A percentile compares a stretch with the other conserved stretches of the same genome.
Evolutionary conservation across 2,888 invertebrate species (phyloP).

Genomic region (Diaperis boleti): DNA sequence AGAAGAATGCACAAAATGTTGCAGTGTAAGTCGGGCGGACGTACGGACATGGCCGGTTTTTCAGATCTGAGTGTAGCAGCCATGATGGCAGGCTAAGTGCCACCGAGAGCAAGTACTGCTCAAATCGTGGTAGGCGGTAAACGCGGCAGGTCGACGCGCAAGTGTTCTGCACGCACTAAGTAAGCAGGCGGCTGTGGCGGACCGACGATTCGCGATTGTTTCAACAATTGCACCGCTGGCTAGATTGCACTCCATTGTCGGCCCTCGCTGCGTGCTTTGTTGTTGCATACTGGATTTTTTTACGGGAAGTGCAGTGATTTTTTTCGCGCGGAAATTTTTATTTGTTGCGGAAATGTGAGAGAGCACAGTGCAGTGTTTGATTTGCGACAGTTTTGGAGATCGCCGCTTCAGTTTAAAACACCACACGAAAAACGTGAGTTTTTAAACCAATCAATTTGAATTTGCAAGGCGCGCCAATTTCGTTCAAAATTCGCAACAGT

Average conservation of each 20-base stretch:
- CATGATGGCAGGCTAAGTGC: conserved; percentile 62
- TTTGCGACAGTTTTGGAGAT: conserved; percentile 14
- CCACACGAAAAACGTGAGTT: conserved; percentile 33
- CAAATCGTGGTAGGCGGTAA: conserved; percentile 65
- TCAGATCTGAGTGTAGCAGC: conserved; percentile 56
- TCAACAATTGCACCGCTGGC: conserved; percentile 63
- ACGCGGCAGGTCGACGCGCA: conserved; percentile 65
- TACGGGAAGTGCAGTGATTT: conserved; percentile 27
- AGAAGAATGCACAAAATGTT: conserved; percentile 55
- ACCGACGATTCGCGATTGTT: conserved; percentile 59
- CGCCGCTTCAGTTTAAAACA: conserved; percentile 35
- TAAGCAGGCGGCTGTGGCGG: conserved; percentile 56
- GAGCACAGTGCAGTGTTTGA: conserved; percentile 41
- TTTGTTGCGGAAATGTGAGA: conserved; percentile 16
- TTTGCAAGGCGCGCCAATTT: conserved; percentile 25
- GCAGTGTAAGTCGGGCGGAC: conserved; percentile 58
- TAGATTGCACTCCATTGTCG: conserved; percentile 53
- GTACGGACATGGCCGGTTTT: conserved; percentile 55
- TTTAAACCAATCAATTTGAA: conserved; percentile 35
- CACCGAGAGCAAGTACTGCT: conserved; percentile 60
- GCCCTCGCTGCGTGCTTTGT: conserved; percentile 47
- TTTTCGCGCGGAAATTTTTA: conserved; percentile 21
- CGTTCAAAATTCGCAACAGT: background rate
- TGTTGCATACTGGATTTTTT: conserved; percentile 32
- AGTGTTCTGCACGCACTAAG: conserved; percentile 63